These are phyloP conservation scores for Coreius guichenoti DNA, from an alignment of 2,797 vertebrate genomes.

Conservation along the genomic window DNA sequence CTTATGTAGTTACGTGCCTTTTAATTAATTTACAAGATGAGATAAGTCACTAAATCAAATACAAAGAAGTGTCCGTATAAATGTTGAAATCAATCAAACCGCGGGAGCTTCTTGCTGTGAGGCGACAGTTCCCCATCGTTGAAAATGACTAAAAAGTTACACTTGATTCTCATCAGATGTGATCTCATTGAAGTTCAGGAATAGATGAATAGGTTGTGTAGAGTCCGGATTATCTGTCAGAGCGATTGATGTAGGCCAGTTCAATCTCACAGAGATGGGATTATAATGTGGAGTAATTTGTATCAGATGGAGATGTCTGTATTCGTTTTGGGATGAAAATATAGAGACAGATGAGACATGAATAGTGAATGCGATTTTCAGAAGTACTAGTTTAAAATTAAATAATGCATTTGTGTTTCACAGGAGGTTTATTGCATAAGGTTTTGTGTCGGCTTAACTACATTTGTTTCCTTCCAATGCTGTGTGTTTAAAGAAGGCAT, in stretches of 20 bases:
- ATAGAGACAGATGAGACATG: neutral
- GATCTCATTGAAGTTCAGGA: slow-evolving; percentile 5
- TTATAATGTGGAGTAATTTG: neutral
- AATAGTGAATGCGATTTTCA: neutral
- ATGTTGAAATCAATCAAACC: neutral
- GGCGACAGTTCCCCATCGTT: neutral
- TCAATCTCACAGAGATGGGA: slow-evolving; percentile 22
- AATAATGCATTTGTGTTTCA: neutral
- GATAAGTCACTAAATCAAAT: neutral
- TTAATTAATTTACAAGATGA: neutral
- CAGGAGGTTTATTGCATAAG: neutral
- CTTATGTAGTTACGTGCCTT: neutral
- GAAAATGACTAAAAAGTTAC: neutral
- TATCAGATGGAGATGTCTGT: neutral
- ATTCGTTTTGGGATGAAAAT: neutral
- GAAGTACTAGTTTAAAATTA: neutral
- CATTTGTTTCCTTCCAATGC: slow-evolving; percentile 63
- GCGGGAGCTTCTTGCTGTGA: neutral
- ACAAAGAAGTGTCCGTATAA: neutral
- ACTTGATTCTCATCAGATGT: neutral
- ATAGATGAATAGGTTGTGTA: neutral
- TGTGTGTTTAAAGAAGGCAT: slow-evolving; percentile 59
- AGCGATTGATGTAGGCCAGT: neutral
- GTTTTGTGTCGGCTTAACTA: slow-evolving; percentile 53
- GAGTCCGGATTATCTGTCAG: slow-evolving; percentile 28